Conservation (phyloP, 2,113 vertebrate genomes). For the Eublepharis macularius region DNA sequence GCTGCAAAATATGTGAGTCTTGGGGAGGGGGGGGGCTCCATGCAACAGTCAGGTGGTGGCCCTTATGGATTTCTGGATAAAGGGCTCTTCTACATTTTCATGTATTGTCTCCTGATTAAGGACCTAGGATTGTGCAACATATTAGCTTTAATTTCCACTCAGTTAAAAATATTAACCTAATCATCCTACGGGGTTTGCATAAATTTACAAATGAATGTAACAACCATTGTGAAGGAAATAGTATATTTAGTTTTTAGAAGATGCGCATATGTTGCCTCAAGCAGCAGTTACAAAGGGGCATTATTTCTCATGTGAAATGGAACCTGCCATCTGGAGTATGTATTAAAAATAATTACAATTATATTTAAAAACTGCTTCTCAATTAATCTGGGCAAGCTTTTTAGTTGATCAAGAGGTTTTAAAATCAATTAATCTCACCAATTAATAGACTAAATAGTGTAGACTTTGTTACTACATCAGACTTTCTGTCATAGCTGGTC, state of each 20-base stretch:
- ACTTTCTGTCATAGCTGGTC: background rate
- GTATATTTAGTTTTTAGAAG: background rate
- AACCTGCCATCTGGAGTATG: background rate
- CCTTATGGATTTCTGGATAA: too few relatives aligned
- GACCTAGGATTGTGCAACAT: too few relatives aligned
- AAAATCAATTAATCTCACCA: background rate
- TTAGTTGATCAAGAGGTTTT: constrained; percentile 1
- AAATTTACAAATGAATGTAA: background rate
- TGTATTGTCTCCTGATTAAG: too few relatives aligned
- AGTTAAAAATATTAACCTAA: background rate
- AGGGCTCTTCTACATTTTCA: too few relatives aligned
- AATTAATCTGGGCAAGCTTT: background rate
- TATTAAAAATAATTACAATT: background rate
- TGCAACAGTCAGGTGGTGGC: too few relatives aligned
- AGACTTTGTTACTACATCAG: background rate
- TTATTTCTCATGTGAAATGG: background rate
- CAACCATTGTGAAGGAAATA: background rate
- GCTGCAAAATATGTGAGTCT: too few relatives aligned
- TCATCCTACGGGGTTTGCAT: background rate
- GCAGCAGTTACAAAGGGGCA: background rate
- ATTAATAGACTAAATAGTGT: background rate
- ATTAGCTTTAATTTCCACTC: background rate
- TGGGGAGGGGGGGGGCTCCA: too few relatives aligned
- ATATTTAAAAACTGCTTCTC: background rate
- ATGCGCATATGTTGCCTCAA: background rate